phyloP scores from a whole-genome alignment of 2,113 vertebrate genomes.

The Campylorhamphus procurvoides region DNA sequence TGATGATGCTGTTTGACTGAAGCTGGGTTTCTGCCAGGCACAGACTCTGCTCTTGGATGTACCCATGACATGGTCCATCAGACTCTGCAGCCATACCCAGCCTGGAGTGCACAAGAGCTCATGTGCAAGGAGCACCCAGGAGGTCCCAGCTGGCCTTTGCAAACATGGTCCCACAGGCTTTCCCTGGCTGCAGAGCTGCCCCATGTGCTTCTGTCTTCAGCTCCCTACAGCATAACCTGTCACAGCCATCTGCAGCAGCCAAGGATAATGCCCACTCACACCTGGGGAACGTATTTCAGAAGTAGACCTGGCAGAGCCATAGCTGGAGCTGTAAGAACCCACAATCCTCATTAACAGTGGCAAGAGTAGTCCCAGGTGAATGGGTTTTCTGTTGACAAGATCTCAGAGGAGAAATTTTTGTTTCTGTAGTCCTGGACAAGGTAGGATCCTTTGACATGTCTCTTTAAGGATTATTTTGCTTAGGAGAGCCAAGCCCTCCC shows the following conservation, averaged over 20 bases:
- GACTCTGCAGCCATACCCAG: neutral
- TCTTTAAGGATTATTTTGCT: neutral
- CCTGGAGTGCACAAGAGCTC: neutral
- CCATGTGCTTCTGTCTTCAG: neutral
- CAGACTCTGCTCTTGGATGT: rapidly evolving
- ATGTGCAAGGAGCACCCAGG: neutral
- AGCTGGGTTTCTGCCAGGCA: neutral
- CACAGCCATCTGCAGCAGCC: neutral
- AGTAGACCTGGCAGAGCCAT: neutral
- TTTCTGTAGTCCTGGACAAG: neutral
- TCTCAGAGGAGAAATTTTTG: neutral
- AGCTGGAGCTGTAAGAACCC: neutral
- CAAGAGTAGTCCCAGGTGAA: neutral
- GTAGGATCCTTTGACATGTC: neutral
- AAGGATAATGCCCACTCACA: neutral
- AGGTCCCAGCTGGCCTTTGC: neutral
- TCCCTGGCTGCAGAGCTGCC: neutral
- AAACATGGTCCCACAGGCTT: neutral
- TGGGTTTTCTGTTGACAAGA: neutral
- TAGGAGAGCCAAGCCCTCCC: neutral
- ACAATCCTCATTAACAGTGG: neutral
- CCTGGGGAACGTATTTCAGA: neutral
- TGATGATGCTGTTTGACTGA: too few species aligned
- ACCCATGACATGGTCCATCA: rapidly evolving
- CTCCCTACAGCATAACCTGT: neutral